Conservation (phyloP, 2,888 invertebrate genomes). For the Nemurella pictetii region DNA sequence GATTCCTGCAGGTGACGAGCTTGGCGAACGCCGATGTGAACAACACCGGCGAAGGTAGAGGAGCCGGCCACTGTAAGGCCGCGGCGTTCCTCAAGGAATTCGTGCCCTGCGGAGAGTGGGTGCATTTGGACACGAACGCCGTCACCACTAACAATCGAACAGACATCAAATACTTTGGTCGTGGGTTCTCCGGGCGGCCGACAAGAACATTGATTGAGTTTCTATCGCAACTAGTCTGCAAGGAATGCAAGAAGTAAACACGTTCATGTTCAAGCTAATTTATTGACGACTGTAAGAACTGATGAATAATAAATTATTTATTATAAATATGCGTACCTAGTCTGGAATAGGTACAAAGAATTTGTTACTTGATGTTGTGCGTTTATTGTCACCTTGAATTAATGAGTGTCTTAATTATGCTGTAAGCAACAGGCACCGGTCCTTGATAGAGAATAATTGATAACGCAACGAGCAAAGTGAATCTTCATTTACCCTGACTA, state of each 20-base stretch:
- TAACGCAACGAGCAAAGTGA: too few species aligned
- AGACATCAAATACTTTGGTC: conserved; percentile 62
- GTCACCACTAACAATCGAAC: conserved; percentile 68
- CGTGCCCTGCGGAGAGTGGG: conserved; percentile 64
- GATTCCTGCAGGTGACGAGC: conserved; percentile 8
- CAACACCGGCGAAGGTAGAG: conserved; percentile 62
- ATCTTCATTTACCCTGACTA: too few species aligned
- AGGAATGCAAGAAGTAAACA: conserved; percentile 2
- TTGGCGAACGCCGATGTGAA: conserved; percentile 62
- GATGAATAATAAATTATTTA: too few species aligned
- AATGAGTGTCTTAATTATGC: too few species aligned
- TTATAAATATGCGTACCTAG: too few species aligned
- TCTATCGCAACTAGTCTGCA: conserved; percentile 60
- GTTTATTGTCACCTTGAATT: too few species aligned
- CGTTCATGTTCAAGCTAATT: too few species aligned
- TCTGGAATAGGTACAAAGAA: too few species aligned
- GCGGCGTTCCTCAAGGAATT: conserved; percentile 77
- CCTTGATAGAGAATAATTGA: too few species aligned
- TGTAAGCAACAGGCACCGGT: too few species aligned
- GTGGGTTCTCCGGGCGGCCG: conserved; percentile 77
- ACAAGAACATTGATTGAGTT: conserved; percentile 75
- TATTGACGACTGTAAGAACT: too few species aligned
- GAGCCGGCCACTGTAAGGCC: conserved; percentile 71
- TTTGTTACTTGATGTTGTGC: too few species aligned
- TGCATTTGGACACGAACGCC: conserved; percentile 76